phyloP scores from a whole-genome alignment of 2,797 vertebrate species.

The Sebastes diploproa region DNA sequence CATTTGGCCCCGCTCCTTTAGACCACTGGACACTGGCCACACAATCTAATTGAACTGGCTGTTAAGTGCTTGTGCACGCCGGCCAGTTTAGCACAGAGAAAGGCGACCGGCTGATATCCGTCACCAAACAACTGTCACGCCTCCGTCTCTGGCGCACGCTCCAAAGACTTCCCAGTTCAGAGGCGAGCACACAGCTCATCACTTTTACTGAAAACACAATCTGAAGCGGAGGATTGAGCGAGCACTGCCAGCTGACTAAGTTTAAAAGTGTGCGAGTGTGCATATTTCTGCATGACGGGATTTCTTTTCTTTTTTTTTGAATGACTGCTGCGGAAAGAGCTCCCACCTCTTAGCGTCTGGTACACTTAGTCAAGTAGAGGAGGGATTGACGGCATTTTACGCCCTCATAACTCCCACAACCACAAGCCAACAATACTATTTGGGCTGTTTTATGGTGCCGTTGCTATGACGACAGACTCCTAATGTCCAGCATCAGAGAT shows the following conservation, averaged over 20 bases:
- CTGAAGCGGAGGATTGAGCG: not conserved
- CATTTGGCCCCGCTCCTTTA: slow-evolving; percentile 19
- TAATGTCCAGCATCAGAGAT: slow-evolving; percentile 31
- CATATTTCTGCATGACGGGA: slow-evolving; percentile 5
- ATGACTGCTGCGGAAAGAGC: not conserved
- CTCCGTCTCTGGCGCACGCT: not conserved
- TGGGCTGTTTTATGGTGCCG: slow-evolving; percentile 25
- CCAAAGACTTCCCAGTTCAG: slow-evolving; percentile 33
- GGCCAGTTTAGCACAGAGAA: not conserved
- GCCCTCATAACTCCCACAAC: slow-evolving; percentile 8
- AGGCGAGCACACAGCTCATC: slow-evolving; percentile 19
- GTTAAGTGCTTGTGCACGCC: not conserved
- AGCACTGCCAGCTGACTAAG: not conserved
- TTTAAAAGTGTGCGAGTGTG: slow-evolving; percentile 13
- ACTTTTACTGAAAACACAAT: slow-evolving; percentile 22
- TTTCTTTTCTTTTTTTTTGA: not conserved
- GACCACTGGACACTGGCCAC: slow-evolving; percentile 40
- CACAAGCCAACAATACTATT: not conserved
- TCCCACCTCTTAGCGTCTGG: not conserved
- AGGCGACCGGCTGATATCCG: slow-evolving; percentile 8
- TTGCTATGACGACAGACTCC: slow-evolving; percentile 47
- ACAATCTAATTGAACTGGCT: slow-evolving; percentile 44
- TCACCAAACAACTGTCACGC: slow-evolving; percentile 27
- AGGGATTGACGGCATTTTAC: slow-evolving; percentile 9
- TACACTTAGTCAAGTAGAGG: not conserved